Conservation (phyloP, 2,888 invertebrate species). For the Chloromyia formosa region DNA sequence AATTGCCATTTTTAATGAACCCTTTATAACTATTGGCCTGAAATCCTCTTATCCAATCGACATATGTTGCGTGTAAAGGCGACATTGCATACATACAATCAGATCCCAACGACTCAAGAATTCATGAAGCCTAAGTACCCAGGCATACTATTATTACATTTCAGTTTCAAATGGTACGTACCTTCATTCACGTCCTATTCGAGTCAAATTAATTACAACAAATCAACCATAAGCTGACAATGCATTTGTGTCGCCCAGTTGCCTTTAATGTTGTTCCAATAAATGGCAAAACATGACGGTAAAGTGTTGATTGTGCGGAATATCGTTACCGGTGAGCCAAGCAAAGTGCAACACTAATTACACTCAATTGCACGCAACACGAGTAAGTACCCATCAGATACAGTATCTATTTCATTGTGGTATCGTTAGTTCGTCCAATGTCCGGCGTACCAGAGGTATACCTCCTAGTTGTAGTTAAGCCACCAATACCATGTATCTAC, state of each 20-base stretch:
- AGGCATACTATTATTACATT: neutral
- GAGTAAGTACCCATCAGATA: constrained; percentile 34
- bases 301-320: constrained; percentile 37
- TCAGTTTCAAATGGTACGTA: neutral
- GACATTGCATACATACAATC: no score
- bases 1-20: no score
- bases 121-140: neutral
- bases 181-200: constrained; percentile 13
- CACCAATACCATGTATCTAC: no score
- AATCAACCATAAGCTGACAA: constrained; percentile 42
- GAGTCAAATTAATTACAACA: constrained; percentile 42
- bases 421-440: neutral
- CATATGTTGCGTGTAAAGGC: no score
- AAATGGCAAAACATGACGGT: constrained; percentile 12
- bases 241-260: constrained; percentile 34
- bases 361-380: constrained; percentile 44
- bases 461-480: no score
- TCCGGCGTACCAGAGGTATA: neutral
- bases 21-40: no score
- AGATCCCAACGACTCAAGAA: neutral
- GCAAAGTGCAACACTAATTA: constrained; percentile 42
- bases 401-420: constrained; percentile 33
- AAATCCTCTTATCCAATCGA: no score
- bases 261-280: constrained; percentile 17
- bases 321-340: constrained; percentile 27